Conservation (phyloP, 2,797 vertebrate species). For the Lacerta viridis region DNA sequence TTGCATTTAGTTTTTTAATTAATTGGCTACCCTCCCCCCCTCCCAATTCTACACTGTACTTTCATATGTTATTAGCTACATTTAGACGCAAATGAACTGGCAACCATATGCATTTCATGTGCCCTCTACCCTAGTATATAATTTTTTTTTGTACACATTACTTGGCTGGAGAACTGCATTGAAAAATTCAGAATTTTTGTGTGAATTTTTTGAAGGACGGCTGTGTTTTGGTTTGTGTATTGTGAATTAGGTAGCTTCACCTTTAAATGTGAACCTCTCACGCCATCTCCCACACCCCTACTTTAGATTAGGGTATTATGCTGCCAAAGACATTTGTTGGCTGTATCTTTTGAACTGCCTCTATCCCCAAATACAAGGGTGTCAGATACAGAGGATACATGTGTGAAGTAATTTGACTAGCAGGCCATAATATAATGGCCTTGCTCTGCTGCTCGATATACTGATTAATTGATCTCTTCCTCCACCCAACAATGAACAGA, state of each 20-base stretch:
- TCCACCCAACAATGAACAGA: not conserved
- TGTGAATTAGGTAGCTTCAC: too few relatives aligned
- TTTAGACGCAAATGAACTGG: not conserved
- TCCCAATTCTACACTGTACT: not conserved
- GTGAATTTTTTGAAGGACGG: too few relatives aligned
- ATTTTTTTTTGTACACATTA: too few relatives aligned
- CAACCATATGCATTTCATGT: too few relatives aligned
- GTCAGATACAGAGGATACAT: not conserved
- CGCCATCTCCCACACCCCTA: too few relatives aligned
- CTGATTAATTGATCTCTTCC: constrained; percentile 26
- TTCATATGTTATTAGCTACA: not conserved
- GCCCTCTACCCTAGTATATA: too few relatives aligned
- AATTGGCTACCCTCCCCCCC: not conserved
- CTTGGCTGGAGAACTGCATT: too few relatives aligned
- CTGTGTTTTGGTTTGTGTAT: too few relatives aligned
- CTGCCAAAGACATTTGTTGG: not conserved
- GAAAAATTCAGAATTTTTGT: too few relatives aligned
- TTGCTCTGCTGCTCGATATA: not conserved
- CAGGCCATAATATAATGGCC: not conserved
- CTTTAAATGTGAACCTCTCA: too few relatives aligned
- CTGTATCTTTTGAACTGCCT: not conserved
- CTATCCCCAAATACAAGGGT: not conserved
- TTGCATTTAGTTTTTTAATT: not conserved
- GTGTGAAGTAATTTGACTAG: not conserved
- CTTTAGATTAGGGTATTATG: not conserved